phyloP scores from a whole-genome alignment of 92 coral and sea anemone species.

The Phymanthus crucifer region DNA sequence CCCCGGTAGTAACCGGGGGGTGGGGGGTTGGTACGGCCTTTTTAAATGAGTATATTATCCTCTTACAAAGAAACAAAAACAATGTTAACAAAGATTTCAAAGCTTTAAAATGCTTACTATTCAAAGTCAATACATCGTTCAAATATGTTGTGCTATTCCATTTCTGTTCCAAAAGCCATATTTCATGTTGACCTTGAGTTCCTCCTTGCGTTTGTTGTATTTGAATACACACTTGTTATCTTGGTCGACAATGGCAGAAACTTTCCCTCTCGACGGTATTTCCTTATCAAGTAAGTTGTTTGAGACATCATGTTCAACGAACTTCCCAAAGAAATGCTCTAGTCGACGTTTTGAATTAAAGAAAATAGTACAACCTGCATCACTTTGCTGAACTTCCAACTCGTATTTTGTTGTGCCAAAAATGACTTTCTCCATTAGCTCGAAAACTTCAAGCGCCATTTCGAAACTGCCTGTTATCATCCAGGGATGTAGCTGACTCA shows the following conservation, averaged over 20 bases:
- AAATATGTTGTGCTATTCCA: neutral
- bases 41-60: too few species aligned
- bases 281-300: neutral
- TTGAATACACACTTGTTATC: neutral
- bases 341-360: neutral
- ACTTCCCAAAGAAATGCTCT: neutral
- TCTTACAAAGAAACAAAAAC: too few species aligned
- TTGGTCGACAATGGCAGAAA: neutral
- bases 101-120: too few species aligned
- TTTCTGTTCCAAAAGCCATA: neutral
- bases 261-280: neutral
- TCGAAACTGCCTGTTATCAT: neutral
- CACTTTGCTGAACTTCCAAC: neutral
- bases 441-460: neutral
- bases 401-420: neutral
- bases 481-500: conserved; percentile 4
- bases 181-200: neutral
- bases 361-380: neutral
- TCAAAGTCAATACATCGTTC: neutral
- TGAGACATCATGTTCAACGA: neutral
- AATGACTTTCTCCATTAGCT: neutral
- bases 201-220: neutral
- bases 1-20: neutral
- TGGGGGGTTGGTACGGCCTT: neutral
- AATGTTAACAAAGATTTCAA: too few species aligned